A percentile compares a stretch with the other conserved stretches of the same genome.
Evolutionary conservation across 2,888 invertebrate genomes (phyloP).

Genomic region (Ferdinandea cuprea): DNA sequence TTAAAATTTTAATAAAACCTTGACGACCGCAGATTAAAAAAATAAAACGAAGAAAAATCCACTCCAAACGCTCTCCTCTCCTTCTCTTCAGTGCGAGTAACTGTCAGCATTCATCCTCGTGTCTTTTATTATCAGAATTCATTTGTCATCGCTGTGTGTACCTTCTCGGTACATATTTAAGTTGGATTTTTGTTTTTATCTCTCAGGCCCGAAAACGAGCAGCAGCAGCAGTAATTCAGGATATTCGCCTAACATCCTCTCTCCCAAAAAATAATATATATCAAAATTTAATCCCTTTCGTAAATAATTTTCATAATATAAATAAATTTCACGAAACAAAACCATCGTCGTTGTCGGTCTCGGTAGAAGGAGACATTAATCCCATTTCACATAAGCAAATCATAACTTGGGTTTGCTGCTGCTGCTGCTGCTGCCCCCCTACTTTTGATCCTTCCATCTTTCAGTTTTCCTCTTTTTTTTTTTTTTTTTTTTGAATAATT

Average conservation of each 20-base stretch:
- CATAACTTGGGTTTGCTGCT: slow-evolving; percentile 78
- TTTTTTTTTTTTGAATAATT: slow-evolving; percentile 78
- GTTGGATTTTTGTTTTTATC: slow-evolving; percentile 11
- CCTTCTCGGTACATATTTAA: background rate
- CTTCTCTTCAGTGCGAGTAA: background rate
- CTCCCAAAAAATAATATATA: slow-evolving; percentile 46
- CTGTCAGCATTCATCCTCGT: background rate
- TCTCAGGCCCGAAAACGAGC: slow-evolving; percentile 23
- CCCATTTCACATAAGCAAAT: slow-evolving; percentile 81
- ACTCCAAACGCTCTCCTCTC: background rate
- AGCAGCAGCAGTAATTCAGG: slow-evolving; percentile 69
- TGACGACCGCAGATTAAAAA: background rate
- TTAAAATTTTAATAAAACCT: too few species aligned
- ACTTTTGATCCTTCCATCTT: slow-evolving; percentile 7
- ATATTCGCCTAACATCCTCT: slow-evolving; percentile 52
- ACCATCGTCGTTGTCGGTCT: too few species aligned
- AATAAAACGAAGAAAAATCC: too few species aligned
- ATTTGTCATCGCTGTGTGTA: background rate
- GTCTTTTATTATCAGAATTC: background rate
- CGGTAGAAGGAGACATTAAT: slow-evolving; percentile 79
- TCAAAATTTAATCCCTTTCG: slow-evolving; percentile 73
- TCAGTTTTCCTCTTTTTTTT: background rate
- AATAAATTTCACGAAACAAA: slow-evolving; percentile 60
- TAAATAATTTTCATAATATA: slow-evolving; percentile 68
- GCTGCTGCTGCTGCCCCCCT: too few species aligned